Evolutionary conservation across 2,888 invertebrate genomes (phyloP).

Genomic region (Folsomia candida): DNA sequence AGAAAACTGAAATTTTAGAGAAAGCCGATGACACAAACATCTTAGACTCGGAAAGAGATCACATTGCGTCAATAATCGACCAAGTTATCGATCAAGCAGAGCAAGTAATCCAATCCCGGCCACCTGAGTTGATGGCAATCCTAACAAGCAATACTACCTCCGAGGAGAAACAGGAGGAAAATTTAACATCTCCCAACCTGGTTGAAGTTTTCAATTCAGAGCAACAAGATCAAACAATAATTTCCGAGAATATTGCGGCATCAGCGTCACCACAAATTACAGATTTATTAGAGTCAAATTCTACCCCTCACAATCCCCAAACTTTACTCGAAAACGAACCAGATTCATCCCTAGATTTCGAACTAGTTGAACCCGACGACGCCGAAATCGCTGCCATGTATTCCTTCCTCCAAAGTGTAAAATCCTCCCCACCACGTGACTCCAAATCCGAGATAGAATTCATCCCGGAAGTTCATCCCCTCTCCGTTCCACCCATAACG

Average conservation of each 20-base stretch:
- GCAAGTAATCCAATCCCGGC: neutral
- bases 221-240: neutral
- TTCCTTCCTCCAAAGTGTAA: neutral
- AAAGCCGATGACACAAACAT: too few relatives aligned
- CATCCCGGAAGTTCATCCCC: constrained; percentile 9
- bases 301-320: too few relatives aligned
- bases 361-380: neutral
- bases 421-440: too few relatives aligned
- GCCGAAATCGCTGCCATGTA: neutral
- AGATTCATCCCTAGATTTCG: neutral
- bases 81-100: neutral
- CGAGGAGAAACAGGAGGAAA: neutral
- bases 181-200: neutral
- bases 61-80: neutral
- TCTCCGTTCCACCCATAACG: constrained; percentile 10
- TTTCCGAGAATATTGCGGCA: too few relatives aligned
- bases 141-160: neutral
- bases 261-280: too few relatives aligned
- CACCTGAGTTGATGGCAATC: neutral
- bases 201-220: neutral
- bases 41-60: neutral
- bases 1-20: too few relatives aligned
- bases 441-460: neutral
- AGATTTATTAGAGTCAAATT: too few relatives aligned
- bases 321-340: too few relatives aligned